phyloP scores from a whole-genome alignment of 2,113 vertebrate species.

The Baryphthengus martii region DNA sequence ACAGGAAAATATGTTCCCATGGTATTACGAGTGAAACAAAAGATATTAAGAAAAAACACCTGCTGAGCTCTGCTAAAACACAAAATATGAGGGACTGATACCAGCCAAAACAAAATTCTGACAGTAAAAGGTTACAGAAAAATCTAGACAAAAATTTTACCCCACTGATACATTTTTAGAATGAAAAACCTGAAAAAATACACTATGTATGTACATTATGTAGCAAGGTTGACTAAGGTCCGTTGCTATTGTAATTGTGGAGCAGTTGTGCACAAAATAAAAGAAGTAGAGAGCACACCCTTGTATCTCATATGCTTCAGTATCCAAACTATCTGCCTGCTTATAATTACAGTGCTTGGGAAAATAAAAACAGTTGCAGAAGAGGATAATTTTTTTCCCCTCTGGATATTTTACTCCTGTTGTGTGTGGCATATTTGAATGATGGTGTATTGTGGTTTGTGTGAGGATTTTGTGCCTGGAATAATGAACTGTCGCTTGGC shows the following conservation, averaged over 20 bases:
- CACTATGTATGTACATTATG: too few species aligned
- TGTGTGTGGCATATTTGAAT: slow-evolving; percentile 47
- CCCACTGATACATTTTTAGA: neutral
- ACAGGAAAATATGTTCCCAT: neutral
- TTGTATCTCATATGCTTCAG: neutral
- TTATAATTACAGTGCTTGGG: slow-evolving; percentile 39
- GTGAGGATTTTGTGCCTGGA: slow-evolving; percentile 44
- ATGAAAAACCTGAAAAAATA: neutral
- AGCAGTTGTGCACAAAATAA: slow-evolving; percentile 1
- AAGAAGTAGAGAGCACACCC: neutral
- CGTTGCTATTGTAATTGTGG: neutral
- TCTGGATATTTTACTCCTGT: slow-evolving; percentile 43
- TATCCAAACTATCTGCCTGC: neutral
- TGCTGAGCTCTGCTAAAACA: neutral
- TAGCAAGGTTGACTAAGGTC: neutral
- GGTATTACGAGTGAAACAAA: neutral
- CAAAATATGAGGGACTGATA: neutral
- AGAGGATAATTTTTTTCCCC: neutral
- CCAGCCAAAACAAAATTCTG: neutral
- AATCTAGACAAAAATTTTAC: neutral
- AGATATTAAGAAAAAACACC: neutral
- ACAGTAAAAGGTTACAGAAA: neutral
- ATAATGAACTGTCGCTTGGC: slow-evolving; percentile 52
- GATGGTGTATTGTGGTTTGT: slow-evolving; percentile 18
- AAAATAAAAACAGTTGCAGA: neutral